phyloP scores from a whole-genome alignment of 2,113 vertebrate genomes.

The Pseudorhombus dupliciocellatus region DNA sequence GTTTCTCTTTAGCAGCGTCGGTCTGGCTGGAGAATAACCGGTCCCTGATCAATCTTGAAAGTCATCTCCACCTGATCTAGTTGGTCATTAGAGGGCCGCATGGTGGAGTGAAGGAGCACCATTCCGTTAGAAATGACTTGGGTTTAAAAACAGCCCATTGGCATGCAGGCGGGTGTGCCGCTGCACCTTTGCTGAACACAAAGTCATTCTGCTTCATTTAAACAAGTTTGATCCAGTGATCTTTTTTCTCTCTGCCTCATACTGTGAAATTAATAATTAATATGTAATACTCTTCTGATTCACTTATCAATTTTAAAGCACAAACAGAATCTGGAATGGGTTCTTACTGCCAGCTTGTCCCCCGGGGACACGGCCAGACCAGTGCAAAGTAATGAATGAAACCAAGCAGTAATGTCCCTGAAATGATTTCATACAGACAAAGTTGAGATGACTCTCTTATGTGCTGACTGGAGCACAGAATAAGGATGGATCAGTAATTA shows the following conservation, averaged over 20 bases:
- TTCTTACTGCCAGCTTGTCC: slow-evolving; percentile 36
- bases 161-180: slow-evolving; percentile 35
- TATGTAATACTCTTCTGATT: slow-evolving; percentile 74
- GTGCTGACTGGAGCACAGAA: slow-evolving; percentile 5
- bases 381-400: slow-evolving; percentile 62
- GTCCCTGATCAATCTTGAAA: not conserved
- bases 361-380: slow-evolving; percentile 48
- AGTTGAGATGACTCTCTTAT: slow-evolving; percentile 31
- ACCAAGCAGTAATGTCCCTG: slow-evolving; percentile 60
- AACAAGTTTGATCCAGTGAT: slow-evolving; percentile 60
- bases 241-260: slow-evolving; percentile 51
- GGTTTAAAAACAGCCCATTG: slow-evolving; percentile 27
- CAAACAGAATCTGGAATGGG: slow-evolving; percentile 68
- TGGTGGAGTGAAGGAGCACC: slow-evolving; percentile 13
- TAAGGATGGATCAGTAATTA: slow-evolving; percentile 35
- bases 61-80: slow-evolving; percentile 29
- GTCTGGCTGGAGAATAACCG: not conserved
- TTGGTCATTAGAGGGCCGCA: slow-evolving; percentile 34
- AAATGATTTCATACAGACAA: slow-evolving; percentile 64
- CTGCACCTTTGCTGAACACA: slow-evolving; percentile 43
- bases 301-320: slow-evolving; percentile 77
- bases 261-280: slow-evolving; percentile 78
- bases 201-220: slow-evolving; percentile 73
- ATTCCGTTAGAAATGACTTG: slow-evolving; percentile 28
- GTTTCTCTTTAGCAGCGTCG: not conserved